Evolutionary conservation across 2,797 vertebrate genomes (phyloP).

Genomic region (Muscicapa striata): DNA sequence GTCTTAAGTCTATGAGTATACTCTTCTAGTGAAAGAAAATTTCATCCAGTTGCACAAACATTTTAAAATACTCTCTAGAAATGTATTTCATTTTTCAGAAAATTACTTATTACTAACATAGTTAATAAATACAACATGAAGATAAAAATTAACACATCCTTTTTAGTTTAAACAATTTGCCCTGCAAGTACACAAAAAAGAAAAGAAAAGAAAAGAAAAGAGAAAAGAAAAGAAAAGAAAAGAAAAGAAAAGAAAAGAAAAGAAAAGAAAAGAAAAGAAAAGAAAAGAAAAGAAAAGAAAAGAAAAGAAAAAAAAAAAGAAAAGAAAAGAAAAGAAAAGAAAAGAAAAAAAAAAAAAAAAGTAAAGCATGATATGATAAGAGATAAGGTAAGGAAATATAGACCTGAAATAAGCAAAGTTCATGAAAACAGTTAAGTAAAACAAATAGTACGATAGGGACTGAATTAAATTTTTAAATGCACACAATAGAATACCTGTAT

Average conservation of each 20-base stretch:
- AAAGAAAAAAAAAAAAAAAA: not conserved
- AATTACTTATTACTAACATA: not conserved
- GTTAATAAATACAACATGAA: not conserved
- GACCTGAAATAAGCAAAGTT: slow-evolving; percentile 44
- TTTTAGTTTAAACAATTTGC: not conserved
- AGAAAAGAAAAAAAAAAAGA: not conserved
- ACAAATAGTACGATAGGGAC: slow-evolving; percentile 34
- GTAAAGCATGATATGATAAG: not conserved
- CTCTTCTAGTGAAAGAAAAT: not conserved
- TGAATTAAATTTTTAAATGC: slow-evolving; percentile 69
- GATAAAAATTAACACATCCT: not conserved
- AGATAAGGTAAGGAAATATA: slow-evolving; percentile 44
- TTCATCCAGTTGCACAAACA: not conserved
- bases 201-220: not conserved
- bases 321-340: too few relatives aligned
- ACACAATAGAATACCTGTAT: slow-evolving; percentile 60
- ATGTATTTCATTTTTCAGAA: not conserved
- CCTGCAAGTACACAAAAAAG: not conserved
- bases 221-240: too few relatives aligned
- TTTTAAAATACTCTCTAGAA: not conserved
- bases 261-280: too few relatives aligned
- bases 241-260: too few relatives aligned
- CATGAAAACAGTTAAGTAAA: slow-evolving; percentile 60
- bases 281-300: too few relatives aligned
- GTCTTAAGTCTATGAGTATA: not conserved